Evolutionary conservation across 1,140 invertebrate species (phyloP).

Genomic region (Drosophila bocqueti): DNA sequence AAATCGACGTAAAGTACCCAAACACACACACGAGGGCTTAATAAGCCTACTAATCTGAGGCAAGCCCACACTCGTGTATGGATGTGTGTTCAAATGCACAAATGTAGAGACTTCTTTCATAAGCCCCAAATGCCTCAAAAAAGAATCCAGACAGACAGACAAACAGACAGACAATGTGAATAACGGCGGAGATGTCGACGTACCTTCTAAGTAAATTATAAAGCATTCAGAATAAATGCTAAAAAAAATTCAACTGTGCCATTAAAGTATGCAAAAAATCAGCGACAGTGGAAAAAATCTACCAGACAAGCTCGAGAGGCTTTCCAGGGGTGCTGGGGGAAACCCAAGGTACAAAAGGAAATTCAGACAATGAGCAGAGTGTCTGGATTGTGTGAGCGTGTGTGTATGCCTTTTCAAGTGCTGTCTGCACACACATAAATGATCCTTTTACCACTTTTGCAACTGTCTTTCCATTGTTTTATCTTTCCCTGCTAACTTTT

Average conservation of each 20-base stretch:
- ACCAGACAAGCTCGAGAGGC: constrained; percentile 30
- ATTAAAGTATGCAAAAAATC: constrained; percentile 57
- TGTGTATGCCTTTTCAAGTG: constrained; percentile 21
- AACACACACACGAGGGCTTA: constrained; percentile 30
- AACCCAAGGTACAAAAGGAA: constrained; percentile 29
- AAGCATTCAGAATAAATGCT: constrained; percentile 54
- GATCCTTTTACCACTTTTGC: constrained; percentile 9
- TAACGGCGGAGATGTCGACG: constrained; percentile 46
- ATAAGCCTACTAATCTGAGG: constrained; percentile 64
- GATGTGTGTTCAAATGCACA: not conserved
- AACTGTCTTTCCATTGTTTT: constrained; percentile 25
- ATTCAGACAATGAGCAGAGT: constrained; percentile 62
- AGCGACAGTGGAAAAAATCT: constrained; percentile 29
- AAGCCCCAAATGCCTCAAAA: constrained; percentile 33
- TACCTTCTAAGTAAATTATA: constrained; percentile 72
- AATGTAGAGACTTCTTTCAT: constrained; percentile 34
- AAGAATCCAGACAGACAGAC: constrained; percentile 32
- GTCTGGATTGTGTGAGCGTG: constrained; percentile 7
- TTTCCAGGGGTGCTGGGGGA: not conserved
- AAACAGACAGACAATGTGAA: constrained; percentile 53
- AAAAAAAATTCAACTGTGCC: constrained; percentile 12
- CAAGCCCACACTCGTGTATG: constrained; percentile 1
- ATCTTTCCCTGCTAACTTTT: constrained; percentile 1
- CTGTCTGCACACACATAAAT: constrained; percentile 3
- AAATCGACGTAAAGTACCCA: constrained; percentile 33